Base-by-base conservation (phyloP, 1,140 invertebrate species). In the Papilio polyxenes region DNA sequence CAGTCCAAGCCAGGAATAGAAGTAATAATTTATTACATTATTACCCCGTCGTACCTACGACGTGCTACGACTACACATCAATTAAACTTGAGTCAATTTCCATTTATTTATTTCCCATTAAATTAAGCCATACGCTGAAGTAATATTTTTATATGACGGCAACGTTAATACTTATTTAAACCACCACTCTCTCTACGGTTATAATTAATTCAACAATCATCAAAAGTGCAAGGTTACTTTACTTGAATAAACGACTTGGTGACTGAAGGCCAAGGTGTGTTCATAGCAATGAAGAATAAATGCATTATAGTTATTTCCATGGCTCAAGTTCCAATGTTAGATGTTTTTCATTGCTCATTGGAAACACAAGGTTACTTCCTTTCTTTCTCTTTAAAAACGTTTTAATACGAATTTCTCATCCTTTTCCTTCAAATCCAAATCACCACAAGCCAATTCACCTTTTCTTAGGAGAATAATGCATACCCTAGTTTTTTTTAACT, bases 121-220 rank as follows among this genome's bases (percentile, higher is more conserved):
- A 20, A 23, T 40, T 40, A 37, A 37, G 23, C 31, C 31, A 10
- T 75, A 56, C 44, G 23, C 20, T 23, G 13, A n/a, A 31, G 23
- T 53, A 23, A 56, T 49, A 20, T 20, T 53, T 77, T 53, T 77
- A 51, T 51, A 56, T 77, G 20, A 20, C 3, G 44, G 44, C 23
- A 23, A 49, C 75, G 2, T 20, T 51, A 51, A 75, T 49, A 75
- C n/a, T 44, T 75, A 75, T 75, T 75, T 75, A 75, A 51, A 75
- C 20, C 48, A 44, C 75, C 20, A 44, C 51, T 8, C 48, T n/a
- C 44, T 40, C 44, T 13, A 48, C 75, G 8, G 9, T 75, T 44
- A 51, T 75, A 75, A 75, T 15, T 77, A 77, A 77, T 77, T 53
- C 1, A 20, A 37, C 1, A 20, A 20, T 37, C 49, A 77, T 77